Percentiles rank a stretch among this genome's conserved stretches.
Conservation (phyloP, 2,888 invertebrate species). For the Agrenia bidenticulata region DNA sequence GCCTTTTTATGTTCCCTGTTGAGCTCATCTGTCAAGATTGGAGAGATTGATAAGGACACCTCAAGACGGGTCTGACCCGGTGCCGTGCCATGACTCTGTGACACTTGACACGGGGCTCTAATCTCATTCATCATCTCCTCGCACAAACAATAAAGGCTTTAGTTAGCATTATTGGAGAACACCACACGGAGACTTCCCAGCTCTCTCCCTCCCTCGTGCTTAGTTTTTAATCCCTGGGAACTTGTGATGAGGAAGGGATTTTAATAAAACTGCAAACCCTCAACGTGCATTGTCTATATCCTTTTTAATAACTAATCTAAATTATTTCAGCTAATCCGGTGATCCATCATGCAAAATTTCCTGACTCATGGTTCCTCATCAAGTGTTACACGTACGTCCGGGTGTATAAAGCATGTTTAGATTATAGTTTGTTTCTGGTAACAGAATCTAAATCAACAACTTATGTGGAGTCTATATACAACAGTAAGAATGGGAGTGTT, state of each 20-base stretch:
- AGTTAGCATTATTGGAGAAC: too few relatives aligned
- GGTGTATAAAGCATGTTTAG: too few relatives aligned
- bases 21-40: slow-evolving; percentile 35
- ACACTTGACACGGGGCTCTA: slow-evolving; percentile 33
- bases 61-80: slow-evolving; percentile 25
- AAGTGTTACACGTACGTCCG: not conserved
- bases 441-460: too few relatives aligned
- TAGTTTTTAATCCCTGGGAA: too few relatives aligned
- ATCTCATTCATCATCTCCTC: slow-evolving; percentile 34
- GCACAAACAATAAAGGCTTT: slow-evolving; percentile 15
- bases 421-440: too few relatives aligned
- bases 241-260: too few relatives aligned
- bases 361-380: slow-evolving; percentile 27
- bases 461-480: too few relatives aligned
- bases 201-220: too few relatives aligned
- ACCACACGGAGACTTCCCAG: too few relatives aligned
- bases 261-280: too few relatives aligned
- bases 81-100: slow-evolving; percentile 26
- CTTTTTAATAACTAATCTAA: slow-evolving; percentile 9
- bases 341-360: slow-evolving; percentile 28
- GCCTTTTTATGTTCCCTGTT: slow-evolving; percentile 19
- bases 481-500: not conserved
- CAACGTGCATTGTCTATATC: too few relatives aligned
- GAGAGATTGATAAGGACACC: slow-evolving; percentile 33
- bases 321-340: slow-evolving; percentile 12